A percentile compares a stretch with the other conserved stretches of the same genome.
Evolutionary conservation across 1,140 invertebrate genomes (phyloP).

Genomic region (Aphelenchoides avenae): DNA sequence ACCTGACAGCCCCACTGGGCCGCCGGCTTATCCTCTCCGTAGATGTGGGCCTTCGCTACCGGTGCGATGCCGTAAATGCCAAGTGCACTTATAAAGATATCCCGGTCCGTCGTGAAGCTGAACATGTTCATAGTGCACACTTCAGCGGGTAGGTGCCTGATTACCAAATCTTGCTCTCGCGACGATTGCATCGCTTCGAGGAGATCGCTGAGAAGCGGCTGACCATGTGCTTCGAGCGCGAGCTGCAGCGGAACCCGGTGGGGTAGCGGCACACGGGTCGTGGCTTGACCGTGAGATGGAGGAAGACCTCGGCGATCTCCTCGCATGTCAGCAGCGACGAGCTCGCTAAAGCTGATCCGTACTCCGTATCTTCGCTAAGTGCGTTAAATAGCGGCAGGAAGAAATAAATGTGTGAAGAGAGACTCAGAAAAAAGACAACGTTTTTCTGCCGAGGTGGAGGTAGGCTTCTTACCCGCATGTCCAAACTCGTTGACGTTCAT

Average conservation of each 20-base stretch:
- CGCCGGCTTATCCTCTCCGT: slow-evolving; percentile 26
- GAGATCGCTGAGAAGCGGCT: slow-evolving; percentile 31
- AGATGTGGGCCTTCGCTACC: slow-evolving; percentile 23
- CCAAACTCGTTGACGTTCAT: slow-evolving; percentile 25
- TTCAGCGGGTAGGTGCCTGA: too few species aligned
- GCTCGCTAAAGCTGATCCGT: too few species aligned
- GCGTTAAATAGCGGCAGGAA: too few species aligned
- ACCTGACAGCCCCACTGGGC: slow-evolving; percentile 30
- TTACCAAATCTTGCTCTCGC: slow-evolving; percentile 42
- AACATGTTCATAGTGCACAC: too few species aligned
- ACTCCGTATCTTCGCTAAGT: too few species aligned
- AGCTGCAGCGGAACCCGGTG: slow-evolving; percentile 37
- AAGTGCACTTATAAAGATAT: slow-evolving; percentile 28
- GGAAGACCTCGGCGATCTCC: slow-evolving; percentile 43
- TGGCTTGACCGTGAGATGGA: slow-evolving; percentile 40
- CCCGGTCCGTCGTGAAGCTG: slow-evolving; percentile 36
- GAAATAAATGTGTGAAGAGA: too few species aligned
- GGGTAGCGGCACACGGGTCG: slow-evolving; percentile 30
- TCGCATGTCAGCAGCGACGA: slow-evolving; percentile 35
- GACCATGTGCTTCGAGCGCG: slow-evolving; percentile 37
- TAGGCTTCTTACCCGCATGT: too few species aligned
- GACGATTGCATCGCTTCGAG: slow-evolving; percentile 33
- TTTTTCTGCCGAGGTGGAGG: too few species aligned
- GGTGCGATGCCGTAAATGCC: slow-evolving; percentile 14
- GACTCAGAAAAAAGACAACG: too few species aligned